These are phyloP conservation scores for Anguilla rostrata DNA, from an alignment of 2,113 vertebrate species.

Conservation along the genomic window DNA sequence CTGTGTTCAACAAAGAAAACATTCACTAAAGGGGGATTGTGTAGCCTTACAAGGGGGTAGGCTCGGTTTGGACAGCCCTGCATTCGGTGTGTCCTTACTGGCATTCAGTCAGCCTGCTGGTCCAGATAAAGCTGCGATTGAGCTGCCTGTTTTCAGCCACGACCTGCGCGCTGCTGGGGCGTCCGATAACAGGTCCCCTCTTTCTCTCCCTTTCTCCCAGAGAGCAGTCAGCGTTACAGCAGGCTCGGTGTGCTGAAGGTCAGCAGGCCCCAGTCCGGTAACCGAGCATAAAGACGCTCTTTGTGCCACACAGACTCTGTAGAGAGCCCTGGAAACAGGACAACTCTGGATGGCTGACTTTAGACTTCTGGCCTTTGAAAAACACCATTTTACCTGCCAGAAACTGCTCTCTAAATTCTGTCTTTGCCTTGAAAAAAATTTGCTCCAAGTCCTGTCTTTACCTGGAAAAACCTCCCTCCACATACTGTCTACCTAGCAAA, in stretches of 20 bases:
- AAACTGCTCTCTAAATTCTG: neutral
- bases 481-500: neutral
- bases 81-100: neutral
- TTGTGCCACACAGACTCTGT: neutral
- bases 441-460: neutral
- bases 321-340: neutral
- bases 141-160: neutral
- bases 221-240: neutral
- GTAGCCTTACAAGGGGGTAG: neutral
- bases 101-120: neutral
- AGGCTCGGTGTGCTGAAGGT: neutral
- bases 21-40: neutral
- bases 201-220: neutral
- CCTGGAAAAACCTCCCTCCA: neutral
- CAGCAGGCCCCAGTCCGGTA: neutral
- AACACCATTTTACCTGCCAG: neutral
- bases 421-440: neutral
- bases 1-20: neutral
- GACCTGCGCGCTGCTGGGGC: neutral
- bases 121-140: neutral
- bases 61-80: neutral
- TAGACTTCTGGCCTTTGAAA: neutral
- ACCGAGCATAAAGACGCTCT: neutral
- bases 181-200: neutral
- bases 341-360: neutral